These are phyloP conservation scores for Nylanderia fulva DNA, from an alignment of 1,140 invertebrate species.

Conservation along the genomic window DNA sequence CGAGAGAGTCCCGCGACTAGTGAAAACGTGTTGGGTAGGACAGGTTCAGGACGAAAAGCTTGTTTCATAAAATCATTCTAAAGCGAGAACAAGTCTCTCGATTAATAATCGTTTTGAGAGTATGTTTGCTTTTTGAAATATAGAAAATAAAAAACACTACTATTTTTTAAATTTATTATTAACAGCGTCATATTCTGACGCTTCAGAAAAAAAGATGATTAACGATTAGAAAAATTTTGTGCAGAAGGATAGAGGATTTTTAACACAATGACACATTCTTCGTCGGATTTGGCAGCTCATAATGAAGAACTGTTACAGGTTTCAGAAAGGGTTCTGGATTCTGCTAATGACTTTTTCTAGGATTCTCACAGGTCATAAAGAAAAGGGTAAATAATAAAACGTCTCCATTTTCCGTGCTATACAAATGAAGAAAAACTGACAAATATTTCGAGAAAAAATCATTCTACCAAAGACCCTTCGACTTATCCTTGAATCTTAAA, in stretches of 20 bases:
- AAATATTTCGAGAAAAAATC: background rate
- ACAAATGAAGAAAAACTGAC: background rate
- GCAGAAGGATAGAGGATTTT: background rate
- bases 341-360: background rate
- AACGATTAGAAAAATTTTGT: background rate
- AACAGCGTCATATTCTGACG: background rate
- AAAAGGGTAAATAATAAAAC: background rate
- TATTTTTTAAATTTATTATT: background rate
- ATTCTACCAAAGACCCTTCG: background rate
- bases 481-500: background rate
- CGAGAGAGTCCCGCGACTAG: conserved; percentile 55
- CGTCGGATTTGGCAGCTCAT: background rate
- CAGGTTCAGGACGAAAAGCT: too few relatives aligned
- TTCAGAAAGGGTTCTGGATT: background rate
- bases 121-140: background rate
- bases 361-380: background rate
- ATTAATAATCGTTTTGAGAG: background rate
- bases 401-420: background rate
- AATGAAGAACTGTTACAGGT: background rate
- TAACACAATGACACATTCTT: background rate
- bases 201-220: background rate
- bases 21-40: background rate
- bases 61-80: background rate
- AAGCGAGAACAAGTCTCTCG: background rate
- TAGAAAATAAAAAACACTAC: background rate